phyloP scores from a whole-genome alignment of 2,113 vertebrate species.

The Cyprinus carpio region DNA sequence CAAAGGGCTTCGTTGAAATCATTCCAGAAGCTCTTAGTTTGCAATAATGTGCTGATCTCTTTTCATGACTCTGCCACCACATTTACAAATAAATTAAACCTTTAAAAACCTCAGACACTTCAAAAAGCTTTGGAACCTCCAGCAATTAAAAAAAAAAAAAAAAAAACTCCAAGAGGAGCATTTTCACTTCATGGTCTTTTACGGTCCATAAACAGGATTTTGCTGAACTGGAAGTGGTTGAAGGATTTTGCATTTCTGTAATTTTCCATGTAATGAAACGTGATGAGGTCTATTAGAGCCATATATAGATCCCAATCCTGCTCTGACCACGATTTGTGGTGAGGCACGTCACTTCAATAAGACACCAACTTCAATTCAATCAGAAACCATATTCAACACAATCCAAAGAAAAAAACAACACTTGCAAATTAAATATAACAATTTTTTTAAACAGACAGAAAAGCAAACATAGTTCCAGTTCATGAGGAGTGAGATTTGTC shows the following conservation, averaged over 20 bases:
- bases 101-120: conserved; percentile 24
- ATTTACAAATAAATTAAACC: conserved; percentile 39
- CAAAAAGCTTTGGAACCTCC: conserved; percentile 33
- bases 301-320: conserved; percentile 55
- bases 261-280: conserved; percentile 60
- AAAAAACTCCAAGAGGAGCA: neutral
- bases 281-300: conserved; percentile 58
- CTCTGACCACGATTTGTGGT: conserved; percentile 46
- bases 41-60: conserved; percentile 4
- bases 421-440: too few relatives aligned
- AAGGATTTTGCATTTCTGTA: conserved; percentile 54
- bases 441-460: conserved; percentile 5
- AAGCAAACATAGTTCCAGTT: conserved; percentile 31
- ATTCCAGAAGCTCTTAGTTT: neutral
- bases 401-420: too few relatives aligned
- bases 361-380: conserved; percentile 53
- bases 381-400: too few relatives aligned
- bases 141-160: conserved; percentile 40
- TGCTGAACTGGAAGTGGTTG: conserved; percentile 53
- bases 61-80: conserved; percentile 19
- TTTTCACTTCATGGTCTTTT: conserved; percentile 52
- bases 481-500: conserved; percentile 5
- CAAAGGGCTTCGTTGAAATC: neutral
- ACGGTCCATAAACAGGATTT: conserved; percentile 49
- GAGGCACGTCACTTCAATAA: conserved; percentile 60